Conservation (phyloP, 2,888 invertebrate genomes). For the Gibbula magus region DNA sequence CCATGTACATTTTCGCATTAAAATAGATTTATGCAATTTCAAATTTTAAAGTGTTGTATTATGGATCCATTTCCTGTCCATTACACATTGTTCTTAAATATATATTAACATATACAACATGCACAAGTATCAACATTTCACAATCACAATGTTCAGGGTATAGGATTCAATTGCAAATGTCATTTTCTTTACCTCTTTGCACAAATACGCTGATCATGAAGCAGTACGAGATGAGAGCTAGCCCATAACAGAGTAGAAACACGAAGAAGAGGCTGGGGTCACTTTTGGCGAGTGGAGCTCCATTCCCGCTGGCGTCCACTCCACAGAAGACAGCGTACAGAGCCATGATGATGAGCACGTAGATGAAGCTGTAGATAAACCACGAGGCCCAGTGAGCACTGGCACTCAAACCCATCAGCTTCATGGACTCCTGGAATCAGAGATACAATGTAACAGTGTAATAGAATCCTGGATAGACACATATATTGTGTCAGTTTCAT, state of each 20-base stretch:
- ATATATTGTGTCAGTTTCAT: no score
- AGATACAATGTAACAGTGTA: background rate
- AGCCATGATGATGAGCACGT: constrained; percentile 80
- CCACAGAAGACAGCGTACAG: constrained; percentile 74
- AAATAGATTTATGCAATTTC: no score
- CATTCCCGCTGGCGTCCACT: constrained; percentile 46
- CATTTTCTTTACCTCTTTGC: constrained; percentile 81
- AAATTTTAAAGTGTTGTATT: no score
- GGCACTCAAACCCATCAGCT: constrained; percentile 89
- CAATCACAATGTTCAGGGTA: background rate
- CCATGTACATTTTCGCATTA: no score
- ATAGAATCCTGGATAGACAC: background rate
- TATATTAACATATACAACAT: no score
- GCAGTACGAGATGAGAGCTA: constrained; percentile 84
- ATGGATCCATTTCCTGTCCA: no score
- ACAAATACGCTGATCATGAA: constrained; percentile 89
- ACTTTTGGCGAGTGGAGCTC: constrained; percentile 68
- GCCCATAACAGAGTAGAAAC: constrained; percentile 83
- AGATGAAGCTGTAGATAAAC: constrained; percentile 86
- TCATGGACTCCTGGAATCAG: constrained; percentile 86
- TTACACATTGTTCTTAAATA: background rate
- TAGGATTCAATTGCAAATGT: background rate
- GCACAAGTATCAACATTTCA: background rate
- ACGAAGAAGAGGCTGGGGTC: constrained; percentile 82
- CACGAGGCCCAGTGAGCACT: constrained; percentile 91